These are phyloP conservation scores for Perccottus glenii DNA, from an alignment of 2,113 vertebrate genomes.

Conservation along the genomic window DNA sequence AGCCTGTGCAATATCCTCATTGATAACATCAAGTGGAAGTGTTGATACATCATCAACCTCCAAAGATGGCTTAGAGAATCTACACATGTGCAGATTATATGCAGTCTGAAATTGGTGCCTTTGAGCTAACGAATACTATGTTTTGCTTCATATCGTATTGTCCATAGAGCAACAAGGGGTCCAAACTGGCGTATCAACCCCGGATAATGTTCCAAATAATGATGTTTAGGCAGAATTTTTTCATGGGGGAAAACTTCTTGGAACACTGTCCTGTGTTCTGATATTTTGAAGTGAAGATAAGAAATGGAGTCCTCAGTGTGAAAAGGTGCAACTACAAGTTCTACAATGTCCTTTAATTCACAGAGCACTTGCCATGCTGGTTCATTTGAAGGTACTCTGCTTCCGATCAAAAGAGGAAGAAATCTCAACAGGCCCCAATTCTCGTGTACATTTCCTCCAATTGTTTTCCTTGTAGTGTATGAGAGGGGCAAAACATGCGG, in stretches of 20 bases:
- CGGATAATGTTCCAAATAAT: conserved; percentile 32
- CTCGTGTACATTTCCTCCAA: neutral
- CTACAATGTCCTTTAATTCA: too few relatives aligned
- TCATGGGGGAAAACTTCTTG: conserved; percentile 30
- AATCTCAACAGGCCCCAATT: conserved; percentile 6
- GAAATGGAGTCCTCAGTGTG: too few relatives aligned
- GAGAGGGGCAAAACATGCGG: conserved; percentile 14
- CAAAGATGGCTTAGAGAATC: conserved; percentile 7
- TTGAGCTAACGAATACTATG: too few relatives aligned
- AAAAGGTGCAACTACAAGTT: too few relatives aligned
- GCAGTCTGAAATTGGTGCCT: too few relatives aligned
- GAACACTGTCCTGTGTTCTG: conserved; percentile 18
- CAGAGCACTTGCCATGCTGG: conserved; percentile 17
- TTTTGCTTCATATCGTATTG: conserved; percentile 29
- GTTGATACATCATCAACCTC: conserved; percentile 14
- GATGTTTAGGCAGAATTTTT: conserved; percentile 22
- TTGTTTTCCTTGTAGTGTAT: too few relatives aligned
- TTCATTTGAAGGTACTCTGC: conserved; percentile 2
- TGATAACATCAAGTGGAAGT: conserved; percentile 15
- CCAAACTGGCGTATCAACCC: too few relatives aligned
- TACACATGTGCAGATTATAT: too few relatives aligned
- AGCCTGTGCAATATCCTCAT: too few relatives aligned
- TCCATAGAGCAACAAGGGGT: conserved; percentile 24
- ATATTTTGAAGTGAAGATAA: too few relatives aligned
- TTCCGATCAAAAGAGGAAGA: conserved; percentile 11